Conservation (phyloP, 2,113 vertebrate species). For the Oplegnathus fasciatus region DNA sequence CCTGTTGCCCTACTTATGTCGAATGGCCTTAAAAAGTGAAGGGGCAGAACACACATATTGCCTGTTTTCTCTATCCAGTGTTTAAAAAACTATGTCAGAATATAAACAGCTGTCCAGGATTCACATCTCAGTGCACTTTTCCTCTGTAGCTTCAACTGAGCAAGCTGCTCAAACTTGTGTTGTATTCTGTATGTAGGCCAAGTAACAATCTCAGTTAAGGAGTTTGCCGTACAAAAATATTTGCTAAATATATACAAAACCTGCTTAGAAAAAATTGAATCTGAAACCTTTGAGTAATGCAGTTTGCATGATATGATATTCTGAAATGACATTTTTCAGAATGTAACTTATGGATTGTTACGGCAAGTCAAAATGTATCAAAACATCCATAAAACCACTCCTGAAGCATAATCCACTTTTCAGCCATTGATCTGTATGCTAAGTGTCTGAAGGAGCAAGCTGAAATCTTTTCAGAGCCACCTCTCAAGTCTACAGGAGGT, state of each 20-base stretch:
- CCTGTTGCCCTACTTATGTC: constrained; percentile 63
- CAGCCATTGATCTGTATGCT: not conserved
- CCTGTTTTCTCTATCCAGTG: constrained; percentile 7
- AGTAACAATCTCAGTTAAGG: not conserved
- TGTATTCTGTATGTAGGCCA: not conserved
- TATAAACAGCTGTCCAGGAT: constrained; percentile 27
- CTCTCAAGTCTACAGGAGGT: no score
- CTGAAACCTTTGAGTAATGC: not conserved
- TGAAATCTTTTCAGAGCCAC: no score
- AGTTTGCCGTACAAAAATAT: not conserved
- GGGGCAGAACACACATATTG: not conserved
- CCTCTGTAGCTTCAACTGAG: not conserved
- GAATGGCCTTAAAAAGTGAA: constrained; percentile 19
- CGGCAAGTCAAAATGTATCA: not conserved
- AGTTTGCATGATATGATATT: not conserved
- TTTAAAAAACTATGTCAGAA: constrained; percentile 32
- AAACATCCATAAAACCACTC: not conserved
- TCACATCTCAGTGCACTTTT: not conserved
- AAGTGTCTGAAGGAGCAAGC: not conserved
- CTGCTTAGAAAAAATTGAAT: not conserved
- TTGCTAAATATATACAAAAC: not conserved
- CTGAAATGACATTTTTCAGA: not conserved
- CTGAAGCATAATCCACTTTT: not conserved
- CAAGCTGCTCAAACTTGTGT: not conserved
- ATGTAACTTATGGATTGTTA: not conserved